phyloP scores from a whole-genome alignment of 2,888 invertebrate genomes.

The Alsophila aescularia region DNA sequence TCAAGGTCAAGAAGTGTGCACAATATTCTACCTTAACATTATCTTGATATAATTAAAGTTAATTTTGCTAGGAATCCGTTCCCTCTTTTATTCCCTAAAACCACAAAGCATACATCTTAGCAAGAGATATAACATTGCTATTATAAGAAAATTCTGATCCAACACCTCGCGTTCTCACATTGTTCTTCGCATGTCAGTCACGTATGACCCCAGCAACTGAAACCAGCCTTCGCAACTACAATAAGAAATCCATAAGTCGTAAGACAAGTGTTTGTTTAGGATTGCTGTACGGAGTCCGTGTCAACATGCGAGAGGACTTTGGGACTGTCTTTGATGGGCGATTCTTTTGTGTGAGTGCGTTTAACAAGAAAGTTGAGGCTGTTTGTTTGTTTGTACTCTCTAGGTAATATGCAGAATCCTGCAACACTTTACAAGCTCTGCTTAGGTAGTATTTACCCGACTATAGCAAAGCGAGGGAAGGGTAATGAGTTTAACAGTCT shows the following conservation, averaged over 20 bases:
- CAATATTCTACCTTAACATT: too few species aligned
- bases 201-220: constrained; percentile 33
- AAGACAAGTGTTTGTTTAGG: constrained; percentile 46
- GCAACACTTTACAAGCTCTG: not conserved
- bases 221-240: constrained; percentile 20
- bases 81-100: too few species aligned
- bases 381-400: not conserved
- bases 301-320: constrained; percentile 21
- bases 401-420: not conserved
- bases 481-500: too few species aligned
- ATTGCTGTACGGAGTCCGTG: constrained; percentile 34
- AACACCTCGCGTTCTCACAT: not conserved
- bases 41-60: too few species aligned
- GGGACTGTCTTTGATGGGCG: constrained; percentile 29
- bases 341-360: constrained; percentile 12
- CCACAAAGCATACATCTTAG: too few species aligned
- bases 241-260: constrained; percentile 47
- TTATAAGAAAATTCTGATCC: constrained; percentile 9
- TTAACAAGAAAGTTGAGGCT: constrained; percentile 5
- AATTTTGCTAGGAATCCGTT: too few species aligned
- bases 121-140: not conserved
- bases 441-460: not conserved
- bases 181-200: constrained; percentile 34
- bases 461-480: too few species aligned
- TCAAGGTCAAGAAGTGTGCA: too few species aligned